phyloP scores from a whole-genome alignment of 2,113 vertebrate species.

The Cardinalis cardinalis region DNA sequence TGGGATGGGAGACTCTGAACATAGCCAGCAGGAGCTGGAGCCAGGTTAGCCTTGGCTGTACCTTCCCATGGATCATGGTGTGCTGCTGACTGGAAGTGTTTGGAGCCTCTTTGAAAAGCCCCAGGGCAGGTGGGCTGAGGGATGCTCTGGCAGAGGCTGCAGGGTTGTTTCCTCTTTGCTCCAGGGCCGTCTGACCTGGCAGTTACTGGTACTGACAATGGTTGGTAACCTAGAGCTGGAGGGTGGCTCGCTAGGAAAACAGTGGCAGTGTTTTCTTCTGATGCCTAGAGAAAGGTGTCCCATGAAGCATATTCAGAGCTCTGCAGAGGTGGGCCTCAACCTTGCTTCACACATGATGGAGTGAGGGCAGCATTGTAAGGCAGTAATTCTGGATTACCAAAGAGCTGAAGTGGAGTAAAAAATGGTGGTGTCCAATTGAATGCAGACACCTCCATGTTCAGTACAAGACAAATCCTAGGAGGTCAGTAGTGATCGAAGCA shows the following conservation, averaged over 20 bases:
- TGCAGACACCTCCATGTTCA: not conserved
- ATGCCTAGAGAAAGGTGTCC: not conserved
- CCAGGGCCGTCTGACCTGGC: not conserved
- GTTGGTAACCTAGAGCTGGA: not conserved
- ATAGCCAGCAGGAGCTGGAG: not conserved
- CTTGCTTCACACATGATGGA: not conserved
- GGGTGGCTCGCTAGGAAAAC: not conserved
- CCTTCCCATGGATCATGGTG: not conserved
- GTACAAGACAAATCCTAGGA: not conserved
- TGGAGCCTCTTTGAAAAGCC: not conserved
- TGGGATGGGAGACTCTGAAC: not conserved
- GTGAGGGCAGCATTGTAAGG: not conserved
- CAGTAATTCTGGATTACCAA: not conserved
- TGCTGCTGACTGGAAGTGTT: not conserved
- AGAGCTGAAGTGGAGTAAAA: not conserved
- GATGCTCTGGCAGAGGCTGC: not conserved
- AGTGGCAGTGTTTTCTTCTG: not conserved
- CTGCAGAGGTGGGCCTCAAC: not conserved
- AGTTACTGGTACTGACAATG: not conserved
- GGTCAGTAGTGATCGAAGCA: not conserved
- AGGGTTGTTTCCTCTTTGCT: not conserved
- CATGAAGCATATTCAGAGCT: not conserved
- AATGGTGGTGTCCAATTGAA: not conserved
- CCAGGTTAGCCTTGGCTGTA: not conserved
- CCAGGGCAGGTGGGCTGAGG: not conserved